Conservation (phyloP, 2,113 vertebrate genomes). For the Vulpes vulpes region DNA sequence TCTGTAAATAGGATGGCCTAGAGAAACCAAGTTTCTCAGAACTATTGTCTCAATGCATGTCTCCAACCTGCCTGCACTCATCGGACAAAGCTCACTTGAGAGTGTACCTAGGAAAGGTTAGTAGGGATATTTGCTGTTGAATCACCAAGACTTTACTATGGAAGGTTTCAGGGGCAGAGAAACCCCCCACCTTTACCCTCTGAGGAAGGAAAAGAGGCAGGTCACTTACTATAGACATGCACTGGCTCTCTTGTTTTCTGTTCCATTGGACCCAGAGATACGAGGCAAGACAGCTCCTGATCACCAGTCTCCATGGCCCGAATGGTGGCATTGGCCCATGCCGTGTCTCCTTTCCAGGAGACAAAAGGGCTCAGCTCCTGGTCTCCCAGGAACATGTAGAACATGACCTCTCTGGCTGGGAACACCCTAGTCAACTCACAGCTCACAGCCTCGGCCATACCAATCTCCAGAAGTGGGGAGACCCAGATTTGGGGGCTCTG, state of each 20-base stretch:
- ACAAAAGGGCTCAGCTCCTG: slow-evolving; percentile 64
- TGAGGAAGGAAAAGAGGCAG: background rate
- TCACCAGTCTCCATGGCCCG: slow-evolving; percentile 57
- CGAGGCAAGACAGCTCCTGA: slow-evolving; percentile 69
- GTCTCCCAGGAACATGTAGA: slow-evolving; percentile 69
- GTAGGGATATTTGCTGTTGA: background rate
- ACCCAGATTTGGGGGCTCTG: slow-evolving; percentile 61
- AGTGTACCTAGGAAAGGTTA: background rate
- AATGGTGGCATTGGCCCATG: slow-evolving; percentile 61
- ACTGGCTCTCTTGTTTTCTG: slow-evolving; percentile 63
- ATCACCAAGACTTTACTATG: background rate
- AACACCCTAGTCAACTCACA: slow-evolving; percentile 65
- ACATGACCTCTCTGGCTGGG: slow-evolving; percentile 63
- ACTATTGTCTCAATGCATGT: background rate
- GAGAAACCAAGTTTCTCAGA: background rate
- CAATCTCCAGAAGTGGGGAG: slow-evolving; percentile 68
- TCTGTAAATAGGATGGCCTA: background rate
- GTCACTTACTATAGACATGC: slow-evolving; percentile 66
- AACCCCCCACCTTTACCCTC: background rate
- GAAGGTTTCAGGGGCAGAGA: background rate
- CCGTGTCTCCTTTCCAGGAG: slow-evolving; percentile 67
- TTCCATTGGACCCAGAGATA: slow-evolving; percentile 70
- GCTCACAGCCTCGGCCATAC: slow-evolving; percentile 62
- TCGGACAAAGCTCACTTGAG: background rate
- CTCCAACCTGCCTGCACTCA: background rate